Percentiles rank a stretch among this genome's conserved stretches.
Evolutionary conservation across 2,888 invertebrate genomes (phyloP).

Genomic region (Apamea anceps): DNA sequence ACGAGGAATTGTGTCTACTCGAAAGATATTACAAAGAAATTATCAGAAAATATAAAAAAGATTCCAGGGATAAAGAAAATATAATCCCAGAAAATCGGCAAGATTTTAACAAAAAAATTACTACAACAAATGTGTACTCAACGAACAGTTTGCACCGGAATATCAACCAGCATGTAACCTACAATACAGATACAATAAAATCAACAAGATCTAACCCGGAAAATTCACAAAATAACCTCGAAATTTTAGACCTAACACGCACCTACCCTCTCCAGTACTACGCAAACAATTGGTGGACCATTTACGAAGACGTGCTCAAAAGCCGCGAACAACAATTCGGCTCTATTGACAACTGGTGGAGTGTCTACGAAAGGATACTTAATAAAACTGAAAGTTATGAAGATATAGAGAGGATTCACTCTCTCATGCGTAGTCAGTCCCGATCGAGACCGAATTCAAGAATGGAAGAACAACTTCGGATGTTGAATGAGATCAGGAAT

Average conservation of each 20-base stretch:
- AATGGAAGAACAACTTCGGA: slow-evolving; percentile 83
- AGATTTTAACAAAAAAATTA: slow-evolving; percentile 75
- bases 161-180: slow-evolving; percentile 66
- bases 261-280: slow-evolving; percentile 87
- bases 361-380: slow-evolving; percentile 84
- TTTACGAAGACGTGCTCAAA: slow-evolving; percentile 86
- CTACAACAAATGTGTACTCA: slow-evolving; percentile 74
- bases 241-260: slow-evolving; percentile 84
- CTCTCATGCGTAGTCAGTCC: slow-evolving; percentile 67
- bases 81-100: slow-evolving; percentile 65
- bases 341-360: slow-evolving; percentile 88
- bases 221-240: slow-evolving; percentile 73
- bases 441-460: slow-evolving; percentile 80
- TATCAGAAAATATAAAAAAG: slow-evolving; percentile 81
- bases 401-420: slow-evolving; percentile 76
- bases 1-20: slow-evolving; percentile 86
- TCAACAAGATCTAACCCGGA: slow-evolving; percentile 72
- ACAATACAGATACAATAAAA: slow-evolving; percentile 74
- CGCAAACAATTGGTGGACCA: slow-evolving; percentile 89
- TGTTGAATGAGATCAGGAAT: slow-evolving; percentile 83
- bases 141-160: slow-evolving; percentile 68
- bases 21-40: slow-evolving; percentile 88
- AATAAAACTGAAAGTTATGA: slow-evolving; percentile 77
- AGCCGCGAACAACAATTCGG: slow-evolving; percentile 87
- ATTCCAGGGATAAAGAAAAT: slow-evolving; percentile 79